Conservation (phyloP, 2,797 vertebrate genomes). For the Myioborus miniatus region DNA sequence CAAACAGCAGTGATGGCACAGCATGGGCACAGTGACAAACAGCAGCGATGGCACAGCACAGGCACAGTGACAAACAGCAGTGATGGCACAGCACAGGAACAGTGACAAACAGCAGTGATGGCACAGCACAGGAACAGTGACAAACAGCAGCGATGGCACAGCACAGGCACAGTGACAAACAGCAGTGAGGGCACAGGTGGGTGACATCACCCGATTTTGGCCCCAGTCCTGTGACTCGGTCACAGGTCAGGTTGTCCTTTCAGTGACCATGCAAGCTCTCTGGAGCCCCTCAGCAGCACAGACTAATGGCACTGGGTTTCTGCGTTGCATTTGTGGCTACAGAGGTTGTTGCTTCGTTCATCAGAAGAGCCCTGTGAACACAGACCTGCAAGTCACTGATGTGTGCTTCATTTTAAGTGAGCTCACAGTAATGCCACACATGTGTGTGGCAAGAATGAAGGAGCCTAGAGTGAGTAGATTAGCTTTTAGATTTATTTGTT, state of each 20-base stretch:
- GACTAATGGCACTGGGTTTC: neutral
- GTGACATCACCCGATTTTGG: neutral
- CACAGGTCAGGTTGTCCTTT: neutral
- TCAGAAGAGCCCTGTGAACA: neutral
- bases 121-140: no score
- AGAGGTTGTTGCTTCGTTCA: neutral
- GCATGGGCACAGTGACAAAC: no score
- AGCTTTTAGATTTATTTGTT: neutral
- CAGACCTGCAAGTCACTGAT: neutral
- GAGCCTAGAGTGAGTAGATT: neutral
- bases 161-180: accelerated
- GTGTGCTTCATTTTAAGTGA: neutral
- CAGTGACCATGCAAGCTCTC: neutral
- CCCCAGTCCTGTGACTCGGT: neutral
- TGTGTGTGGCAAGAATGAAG: neutral
- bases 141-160: no score
- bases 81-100: no score
- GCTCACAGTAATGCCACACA: accelerated
- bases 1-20: no score
- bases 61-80: no score
- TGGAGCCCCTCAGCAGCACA: neutral
- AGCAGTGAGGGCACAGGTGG: neutral
- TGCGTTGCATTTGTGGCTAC: no score
- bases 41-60: neutral
- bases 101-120: no score